Conservation (phyloP, 2,797 vertebrate genomes). For the Lycodopsis pacificus region DNA sequence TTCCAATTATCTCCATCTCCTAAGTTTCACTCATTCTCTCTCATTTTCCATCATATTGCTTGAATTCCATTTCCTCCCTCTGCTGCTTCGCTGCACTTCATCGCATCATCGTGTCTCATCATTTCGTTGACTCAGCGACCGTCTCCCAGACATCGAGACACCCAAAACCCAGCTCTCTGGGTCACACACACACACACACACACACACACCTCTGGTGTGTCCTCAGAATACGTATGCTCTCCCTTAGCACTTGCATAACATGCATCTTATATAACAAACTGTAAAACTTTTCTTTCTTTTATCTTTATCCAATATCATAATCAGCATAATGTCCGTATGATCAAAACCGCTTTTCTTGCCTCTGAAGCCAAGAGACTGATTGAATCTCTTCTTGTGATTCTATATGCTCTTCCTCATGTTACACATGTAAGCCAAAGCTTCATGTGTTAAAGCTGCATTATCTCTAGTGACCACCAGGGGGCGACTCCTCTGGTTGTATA, state of each 20-base stretch:
- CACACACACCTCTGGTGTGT: constrained; percentile 21
- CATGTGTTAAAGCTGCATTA: no score
- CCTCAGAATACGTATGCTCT: constrained; percentile 14
- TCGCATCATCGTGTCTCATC: constrained; percentile 51
- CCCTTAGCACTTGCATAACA: constrained; percentile 39
- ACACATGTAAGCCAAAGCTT: no score
- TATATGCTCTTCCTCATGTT: neutral
- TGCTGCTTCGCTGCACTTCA: constrained; percentile 40
- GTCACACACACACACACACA: constrained; percentile 13
- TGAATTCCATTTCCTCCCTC: constrained; percentile 42
- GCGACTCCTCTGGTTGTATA: no score
- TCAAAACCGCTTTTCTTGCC: neutral
- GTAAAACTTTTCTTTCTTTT: constrained; percentile 1
- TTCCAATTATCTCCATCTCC: constrained; percentile 54
- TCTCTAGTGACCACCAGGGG: no score
- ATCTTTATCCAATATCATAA: neutral
- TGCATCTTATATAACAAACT: constrained; percentile 53
- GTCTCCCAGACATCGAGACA: constrained; percentile 15
- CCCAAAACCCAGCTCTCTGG: neutral
- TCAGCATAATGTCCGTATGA: neutral
- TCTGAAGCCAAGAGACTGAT: neutral
- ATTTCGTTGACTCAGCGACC: constrained; percentile 32
- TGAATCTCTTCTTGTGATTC: neutral
- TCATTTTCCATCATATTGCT: constrained; percentile 49
- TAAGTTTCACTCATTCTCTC: constrained; percentile 7